Evolutionary conservation across 2,113 vertebrate species (phyloP).

Genomic region (Mesitornis unicolor): DNA sequence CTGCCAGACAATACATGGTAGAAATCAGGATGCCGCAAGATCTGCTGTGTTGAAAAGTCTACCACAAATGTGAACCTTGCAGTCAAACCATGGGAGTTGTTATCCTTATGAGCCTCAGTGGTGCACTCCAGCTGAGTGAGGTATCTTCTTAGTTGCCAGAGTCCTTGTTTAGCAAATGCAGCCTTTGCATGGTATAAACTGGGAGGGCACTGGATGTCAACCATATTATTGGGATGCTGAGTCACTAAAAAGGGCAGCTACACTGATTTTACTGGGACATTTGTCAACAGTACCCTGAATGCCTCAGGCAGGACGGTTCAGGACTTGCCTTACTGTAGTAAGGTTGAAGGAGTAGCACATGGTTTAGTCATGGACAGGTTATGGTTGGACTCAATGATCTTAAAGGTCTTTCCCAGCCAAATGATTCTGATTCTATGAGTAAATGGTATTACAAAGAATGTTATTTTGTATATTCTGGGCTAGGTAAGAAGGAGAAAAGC

Average conservation of each 20-base stretch:
- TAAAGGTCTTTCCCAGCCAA: no score
- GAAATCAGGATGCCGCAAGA: neutral
- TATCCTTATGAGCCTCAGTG: neutral
- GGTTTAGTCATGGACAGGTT: no score
- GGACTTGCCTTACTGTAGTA: neutral
- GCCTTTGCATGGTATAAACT: neutral
- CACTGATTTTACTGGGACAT: neutral
- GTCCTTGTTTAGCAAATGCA: neutral
- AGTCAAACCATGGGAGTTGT: neutral
- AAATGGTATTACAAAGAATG: neutral
- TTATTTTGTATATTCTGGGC: neutral
- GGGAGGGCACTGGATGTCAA: neutral
- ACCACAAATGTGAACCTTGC: neutral
- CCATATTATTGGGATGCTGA: neutral
- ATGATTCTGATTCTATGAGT: no score
- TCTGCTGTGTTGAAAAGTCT: neutral
- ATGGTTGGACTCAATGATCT: no score
- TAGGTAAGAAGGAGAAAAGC: neutral
- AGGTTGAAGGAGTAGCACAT: neutral
- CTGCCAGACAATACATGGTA: rapidly evolving
- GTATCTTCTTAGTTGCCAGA: neutral
- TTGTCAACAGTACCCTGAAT: neutral
- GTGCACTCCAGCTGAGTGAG: neutral
- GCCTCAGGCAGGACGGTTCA: neutral
- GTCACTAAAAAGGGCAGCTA: neutral